Evolutionary conservation across 2,797 vertebrate species (phyloP), one percentile per base, ranked within the genome.

Genomic region (Dallia pectoralis): DNA sequence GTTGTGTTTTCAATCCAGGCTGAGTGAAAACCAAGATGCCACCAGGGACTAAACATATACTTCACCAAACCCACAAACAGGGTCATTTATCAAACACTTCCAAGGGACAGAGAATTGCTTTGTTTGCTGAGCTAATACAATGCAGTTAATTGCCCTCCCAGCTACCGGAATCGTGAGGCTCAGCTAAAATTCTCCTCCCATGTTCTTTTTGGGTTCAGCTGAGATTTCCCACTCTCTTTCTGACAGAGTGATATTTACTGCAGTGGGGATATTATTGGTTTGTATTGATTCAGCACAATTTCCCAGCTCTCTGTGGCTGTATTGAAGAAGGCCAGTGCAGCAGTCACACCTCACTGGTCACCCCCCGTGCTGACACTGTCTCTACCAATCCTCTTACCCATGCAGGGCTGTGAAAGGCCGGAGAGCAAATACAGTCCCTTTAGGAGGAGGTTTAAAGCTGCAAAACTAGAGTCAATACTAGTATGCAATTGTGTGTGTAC

Each of bases 201-300:
- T 87, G 86, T 86, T 85, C 87, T 86, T 84, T 83, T 86, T 81
- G 73, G 84, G 81, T 89, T 87, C 84, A 86, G 86, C 86, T 85
- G 84, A 89, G 70, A 73, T 53, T 48, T 80, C 83, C 81, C 85
- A 77, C 83, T 80, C 84, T 76, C 69, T 73, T 79, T 74, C 82
- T 81, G 86, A 86, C 86, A 88, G 87, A 80, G 87, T 85, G 85
- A 86, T 91, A 87, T 88, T 85, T 87, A 84, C 87, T 88, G 89
- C 89, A 90, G 88, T 87, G 81, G 85, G 88, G 88, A 90, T 91
- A 89, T 90, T 90, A 91, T 91, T 88, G 89, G 89, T 87, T 89
- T 89, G 85, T 89, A 91, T 92, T 89, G 91, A 92, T 91, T 92
- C 91, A 92, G 91, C 90, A 87, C 89, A 90, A 91, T 92, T 91